Conservation (phyloP, 2,113 vertebrate genomes). For the Hepsetus odoe region DNA sequence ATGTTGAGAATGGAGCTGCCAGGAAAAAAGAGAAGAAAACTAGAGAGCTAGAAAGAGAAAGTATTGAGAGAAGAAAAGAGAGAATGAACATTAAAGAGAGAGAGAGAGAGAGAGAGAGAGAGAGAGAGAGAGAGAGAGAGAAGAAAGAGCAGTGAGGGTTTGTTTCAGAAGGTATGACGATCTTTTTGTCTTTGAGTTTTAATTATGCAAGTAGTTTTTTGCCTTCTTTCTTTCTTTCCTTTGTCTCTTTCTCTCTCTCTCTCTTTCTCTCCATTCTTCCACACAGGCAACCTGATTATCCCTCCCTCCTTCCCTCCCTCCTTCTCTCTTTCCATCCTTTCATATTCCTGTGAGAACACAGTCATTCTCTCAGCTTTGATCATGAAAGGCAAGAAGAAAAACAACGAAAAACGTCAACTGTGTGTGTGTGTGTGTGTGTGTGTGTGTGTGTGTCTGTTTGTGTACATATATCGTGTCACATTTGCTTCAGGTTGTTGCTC, state of each 20-base stretch:
- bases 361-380: conserved; percentile 41
- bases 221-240: neutral
- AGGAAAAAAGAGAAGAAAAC: too few species aligned
- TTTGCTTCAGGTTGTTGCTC: conserved; percentile 20
- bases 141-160: neutral
- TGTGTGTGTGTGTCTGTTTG: neutral
- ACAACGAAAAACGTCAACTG: conserved; percentile 13
- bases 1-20: too few species aligned
- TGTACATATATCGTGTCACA: neutral
- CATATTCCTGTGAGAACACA: conserved; percentile 22
- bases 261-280: conserved; percentile 29
- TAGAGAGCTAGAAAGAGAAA: too few species aligned
- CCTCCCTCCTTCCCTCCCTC: neutral
- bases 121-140: neutral
- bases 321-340: conserved; percentile 12
- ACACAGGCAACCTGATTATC: conserved; percentile 15
- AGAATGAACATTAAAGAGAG: too few species aligned
- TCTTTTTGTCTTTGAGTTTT: neutral
- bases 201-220: conserved; percentile 13
- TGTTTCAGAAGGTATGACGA: too few species aligned
- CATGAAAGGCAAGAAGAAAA: conserved; percentile 38
- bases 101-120: too few species aligned
- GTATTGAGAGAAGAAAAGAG: too few species aligned
- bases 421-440: neutral
- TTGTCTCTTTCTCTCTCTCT: conserved; percentile 17